Base-by-base conservation (phyloP, 2,113 vertebrate genomes). In the Platichthys flesus region DNA sequence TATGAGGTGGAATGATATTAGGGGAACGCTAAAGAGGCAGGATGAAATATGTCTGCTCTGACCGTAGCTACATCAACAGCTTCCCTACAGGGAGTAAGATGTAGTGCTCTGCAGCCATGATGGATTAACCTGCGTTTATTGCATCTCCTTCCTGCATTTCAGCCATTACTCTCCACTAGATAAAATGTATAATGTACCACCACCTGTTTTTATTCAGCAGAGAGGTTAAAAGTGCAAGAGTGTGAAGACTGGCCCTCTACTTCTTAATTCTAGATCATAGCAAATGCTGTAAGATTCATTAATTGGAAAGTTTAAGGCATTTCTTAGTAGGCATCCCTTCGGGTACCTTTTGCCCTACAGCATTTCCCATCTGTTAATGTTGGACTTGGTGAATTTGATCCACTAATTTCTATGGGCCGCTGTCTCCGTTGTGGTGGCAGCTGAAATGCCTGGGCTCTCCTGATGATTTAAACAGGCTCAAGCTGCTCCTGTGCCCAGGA, bases 391-490 rank as follows among this genome's bases (percentile, higher is more conserved):
- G 70, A 87, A 85, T 64, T 60, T 42, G 73, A 87, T 74, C 71
- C 21, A 2, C 37, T 85, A 5, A 78, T 83, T 84, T 88, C 15
- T 51, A 52, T 0, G 57, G 13, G 55, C 45, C 49, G 67, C 78
- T 18, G 64, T 68, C 76, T 84, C 71, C 82, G 31, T 28, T 83
- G 86, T 15, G 84, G 85, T 65, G 74, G 58, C 56, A 70, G 57
- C 37, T 20, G n/a, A 68, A 52, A 85, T 78, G 26, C 81, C 59
- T 73, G 47, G 28, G 73, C 70, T 58, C 54, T 74, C 55, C 77
- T 86, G 76, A 91, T 90, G 70, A 52, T 18, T 90, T 69, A 49
- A 82, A 76, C 89, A 86, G 85, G 67, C 83, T 20, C 31, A 74
- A 45, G 70, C 80, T 20, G 55, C 55, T 49, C 52, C 62, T 74